These are phyloP conservation scores for Subacronicta megacephala DNA, from an alignment of 2,888 invertebrate genomes.

Conservation along the genomic window DNA sequence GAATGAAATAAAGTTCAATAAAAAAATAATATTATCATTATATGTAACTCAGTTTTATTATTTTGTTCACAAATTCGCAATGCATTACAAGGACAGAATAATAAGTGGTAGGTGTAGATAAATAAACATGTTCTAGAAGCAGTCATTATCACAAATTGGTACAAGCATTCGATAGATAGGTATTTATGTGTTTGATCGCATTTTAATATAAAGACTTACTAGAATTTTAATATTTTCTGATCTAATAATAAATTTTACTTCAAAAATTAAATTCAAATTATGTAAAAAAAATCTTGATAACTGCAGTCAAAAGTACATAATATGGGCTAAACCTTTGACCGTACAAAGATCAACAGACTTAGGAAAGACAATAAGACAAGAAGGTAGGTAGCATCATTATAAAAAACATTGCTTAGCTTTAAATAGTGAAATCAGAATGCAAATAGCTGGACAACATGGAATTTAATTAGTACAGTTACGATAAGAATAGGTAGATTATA, in stretches of 20 bases:
- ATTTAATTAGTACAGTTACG: constrained; percentile 14
- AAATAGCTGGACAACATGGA: constrained; percentile 25
- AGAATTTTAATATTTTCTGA: too few relatives aligned
- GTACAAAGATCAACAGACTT: constrained; percentile 55
- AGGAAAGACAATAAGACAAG: constrained; percentile 27
- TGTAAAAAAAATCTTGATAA: too few relatives aligned
- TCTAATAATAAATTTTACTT: too few relatives aligned
- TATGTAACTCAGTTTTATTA: constrained; percentile 17
- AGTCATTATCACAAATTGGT: constrained; percentile 16
- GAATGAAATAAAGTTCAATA: too few relatives aligned
- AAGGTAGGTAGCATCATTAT: constrained; percentile 13
- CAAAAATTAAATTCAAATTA: too few relatives aligned
- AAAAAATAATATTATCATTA: too few relatives aligned
- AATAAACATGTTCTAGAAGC: constrained; percentile 32
- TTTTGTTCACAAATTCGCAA: constrained; percentile 50
- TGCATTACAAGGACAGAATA: constrained; percentile 53
- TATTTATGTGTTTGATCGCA: too few relatives aligned
- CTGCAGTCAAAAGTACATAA: constrained; percentile 22
- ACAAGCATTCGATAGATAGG: constrained; percentile 6
- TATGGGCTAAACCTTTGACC: too few relatives aligned
- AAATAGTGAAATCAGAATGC: constrained; percentile 25
- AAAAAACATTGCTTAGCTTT: constrained; percentile 54
- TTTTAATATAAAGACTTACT: too few relatives aligned
- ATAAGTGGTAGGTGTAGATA: constrained; percentile 24
- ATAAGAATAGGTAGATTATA: constrained; percentile 17